Percentiles rank a stretch among this genome's conserved stretches.
Conservation (phyloP, 1,140 invertebrate genomes). For the Drosophila eugracilis region DNA sequence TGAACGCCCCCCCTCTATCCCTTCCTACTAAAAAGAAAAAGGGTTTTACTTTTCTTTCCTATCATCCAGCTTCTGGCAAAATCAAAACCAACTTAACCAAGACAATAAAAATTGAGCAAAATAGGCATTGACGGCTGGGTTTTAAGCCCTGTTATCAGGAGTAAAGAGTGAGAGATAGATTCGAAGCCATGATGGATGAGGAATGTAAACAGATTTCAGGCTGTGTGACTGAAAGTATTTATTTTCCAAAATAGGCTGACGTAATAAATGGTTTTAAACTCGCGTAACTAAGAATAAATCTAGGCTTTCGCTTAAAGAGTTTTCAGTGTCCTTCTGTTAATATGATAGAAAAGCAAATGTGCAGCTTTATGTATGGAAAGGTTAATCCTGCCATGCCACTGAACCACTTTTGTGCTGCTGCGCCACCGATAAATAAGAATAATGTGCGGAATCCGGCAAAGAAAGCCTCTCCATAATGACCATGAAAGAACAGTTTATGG, state of each 20-base stretch:
- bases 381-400: constrained; percentile 16
- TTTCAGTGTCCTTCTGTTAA: background rate
- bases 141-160: background rate
- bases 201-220: constrained; percentile 24
- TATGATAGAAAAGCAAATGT: background rate
- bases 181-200: constrained; percentile 33
- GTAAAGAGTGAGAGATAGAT: background rate
- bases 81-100: constrained; percentile 39
- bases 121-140: background rate
- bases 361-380: constrained; percentile 12
- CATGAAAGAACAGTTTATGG: constrained; percentile 75
- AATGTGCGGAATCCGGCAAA: constrained; percentile 52
- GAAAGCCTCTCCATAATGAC: constrained; percentile 60
- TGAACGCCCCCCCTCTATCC: constrained; percentile 2
- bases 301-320: background rate
- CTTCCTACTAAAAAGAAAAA: no score
- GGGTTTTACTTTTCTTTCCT: background rate
- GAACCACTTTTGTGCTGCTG: constrained; percentile 24
- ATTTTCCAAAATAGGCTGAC: background rate
- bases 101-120: constrained; percentile 16
- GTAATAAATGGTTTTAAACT: background rate
- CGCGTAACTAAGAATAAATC: no score
- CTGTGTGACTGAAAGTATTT: constrained; percentile 10
- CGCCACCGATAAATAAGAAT: constrained; percentile 70
- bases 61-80: background rate